Evolutionary conservation across 2,888 invertebrate genomes (phyloP).

Genomic region (Polydrusus pterygomalis): DNA sequence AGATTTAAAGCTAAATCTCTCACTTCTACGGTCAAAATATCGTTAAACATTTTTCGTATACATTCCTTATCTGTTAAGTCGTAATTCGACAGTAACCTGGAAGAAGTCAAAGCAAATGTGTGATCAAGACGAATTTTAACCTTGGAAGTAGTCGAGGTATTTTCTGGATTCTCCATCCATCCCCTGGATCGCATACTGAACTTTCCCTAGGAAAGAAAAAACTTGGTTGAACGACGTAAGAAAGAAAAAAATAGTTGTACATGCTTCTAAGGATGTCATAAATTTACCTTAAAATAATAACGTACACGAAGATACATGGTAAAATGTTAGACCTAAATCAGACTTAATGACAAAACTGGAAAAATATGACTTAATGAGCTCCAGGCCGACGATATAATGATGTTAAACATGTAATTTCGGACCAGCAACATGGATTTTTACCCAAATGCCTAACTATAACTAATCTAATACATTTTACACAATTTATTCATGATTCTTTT

Average conservation of each 20-base stretch:
- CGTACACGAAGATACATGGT: not conserved
- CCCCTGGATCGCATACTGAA: conserved; percentile 88
- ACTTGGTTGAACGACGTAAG: conserved; percentile 28
- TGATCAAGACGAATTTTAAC: conserved; percentile 79
- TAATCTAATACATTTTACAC: too few species aligned
- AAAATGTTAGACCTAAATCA: too few species aligned
- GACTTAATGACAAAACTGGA: too few species aligned
- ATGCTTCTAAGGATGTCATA: not conserved
- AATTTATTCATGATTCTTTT: too few species aligned
- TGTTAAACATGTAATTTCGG: too few species aligned
- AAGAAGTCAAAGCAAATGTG: conserved; percentile 72
- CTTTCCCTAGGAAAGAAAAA: conserved; percentile 78
- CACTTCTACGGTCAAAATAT: conserved; percentile 79
- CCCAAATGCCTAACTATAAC: too few species aligned
- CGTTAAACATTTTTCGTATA: conserved; percentile 72
- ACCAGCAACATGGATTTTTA: too few species aligned
- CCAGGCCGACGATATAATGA: too few species aligned
- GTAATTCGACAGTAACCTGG: conserved; percentile 64
- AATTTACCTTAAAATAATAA: not conserved
- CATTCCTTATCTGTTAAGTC: conserved; percentile 71
- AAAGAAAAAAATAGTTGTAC: not conserved
- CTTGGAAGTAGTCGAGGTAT: conserved; percentile 73
- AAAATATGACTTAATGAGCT: too few species aligned
- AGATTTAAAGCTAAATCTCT: conserved; percentile 80
- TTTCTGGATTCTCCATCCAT: conserved; percentile 81